Evolutionary conservation across 2,888 invertebrate species (phyloP).

Genomic region (Amorpha juglandis): DNA sequence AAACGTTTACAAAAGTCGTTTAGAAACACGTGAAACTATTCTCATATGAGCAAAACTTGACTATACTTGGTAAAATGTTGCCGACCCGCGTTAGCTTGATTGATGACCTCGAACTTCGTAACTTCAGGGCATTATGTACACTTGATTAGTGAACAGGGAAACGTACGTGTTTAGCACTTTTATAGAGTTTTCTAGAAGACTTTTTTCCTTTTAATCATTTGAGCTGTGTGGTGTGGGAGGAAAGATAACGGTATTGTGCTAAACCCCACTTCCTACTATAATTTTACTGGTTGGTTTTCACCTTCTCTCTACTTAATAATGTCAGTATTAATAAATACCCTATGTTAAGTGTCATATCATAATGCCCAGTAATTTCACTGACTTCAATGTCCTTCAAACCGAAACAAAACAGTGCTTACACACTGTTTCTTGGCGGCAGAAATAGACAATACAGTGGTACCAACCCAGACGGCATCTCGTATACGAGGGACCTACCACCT

Average conservation of each 20-base stretch:
- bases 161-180: slow-evolving; percentile 32
- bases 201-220: background rate
- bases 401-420: no score
- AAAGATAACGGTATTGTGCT: background rate
- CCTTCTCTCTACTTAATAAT: no score
- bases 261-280: no score
- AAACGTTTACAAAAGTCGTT: background rate
- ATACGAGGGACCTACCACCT: no score
- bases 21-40: slow-evolving; percentile 8
- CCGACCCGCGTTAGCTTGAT: slow-evolving; percentile 52
- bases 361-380: no score
- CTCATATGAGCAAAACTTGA: slow-evolving; percentile 13
- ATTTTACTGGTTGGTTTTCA: no score
- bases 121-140: slow-evolving; percentile 28
- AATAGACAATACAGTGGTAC: no score
- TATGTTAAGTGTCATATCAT: no score
- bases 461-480: no score
- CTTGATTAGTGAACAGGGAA: slow-evolving; percentile 32
- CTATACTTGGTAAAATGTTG: slow-evolving; percentile 52
- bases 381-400: no score
- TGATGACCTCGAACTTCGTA: slow-evolving; percentile 60
- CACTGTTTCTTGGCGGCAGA: no score
- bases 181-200: background rate
- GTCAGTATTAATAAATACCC: no score
- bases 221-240: background rate